Percentiles rank a stretch among this genome's conserved stretches.
Evolutionary conservation across 1,140 invertebrate species (phyloP).

Genomic region (Bombus fervidus): DNA sequence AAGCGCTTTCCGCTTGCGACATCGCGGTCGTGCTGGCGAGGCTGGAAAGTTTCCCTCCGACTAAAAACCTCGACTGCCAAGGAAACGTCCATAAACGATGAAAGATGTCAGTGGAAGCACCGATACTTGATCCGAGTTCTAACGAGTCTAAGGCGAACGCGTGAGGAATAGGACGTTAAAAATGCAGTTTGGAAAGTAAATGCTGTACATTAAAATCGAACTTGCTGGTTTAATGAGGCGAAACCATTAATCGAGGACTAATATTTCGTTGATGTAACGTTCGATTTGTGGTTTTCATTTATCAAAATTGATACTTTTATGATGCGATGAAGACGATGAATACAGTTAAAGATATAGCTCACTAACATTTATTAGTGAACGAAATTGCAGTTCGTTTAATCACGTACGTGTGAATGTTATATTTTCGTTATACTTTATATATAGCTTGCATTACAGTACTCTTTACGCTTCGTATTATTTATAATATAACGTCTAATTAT

Average conservation of each 20-base stretch:
- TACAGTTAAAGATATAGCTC: not conserved
- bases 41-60: slow-evolving; percentile 15
- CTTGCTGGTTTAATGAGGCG: not conserved
- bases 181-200: not conserved
- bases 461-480: not conserved
- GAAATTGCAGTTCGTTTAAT: too few species aligned
- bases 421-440: not conserved
- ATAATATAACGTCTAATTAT: not conserved
- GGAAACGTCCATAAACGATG: not conserved
- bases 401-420: not conserved
- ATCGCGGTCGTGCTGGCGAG: not conserved
- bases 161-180: not conserved
- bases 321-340: too few species aligned
- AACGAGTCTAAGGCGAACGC: not conserved
- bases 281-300: not conserved
- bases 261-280: not conserved
- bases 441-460: too few species aligned
- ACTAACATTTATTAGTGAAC: too few species aligned
- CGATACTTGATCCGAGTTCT: not conserved
- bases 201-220: not conserved
- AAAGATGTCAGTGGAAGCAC: not conserved
- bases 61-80: slow-evolving; percentile 2
- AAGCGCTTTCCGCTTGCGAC: slow-evolving; percentile 32
- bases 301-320: too few species aligned
- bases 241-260: not conserved